A percentile compares a stretch with the other conserved stretches of the same genome.
These are phyloP conservation scores for Coturnix japonica DNA, from an alignment of 2,113 vertebrate species.

Conservation along the genomic window DNA sequence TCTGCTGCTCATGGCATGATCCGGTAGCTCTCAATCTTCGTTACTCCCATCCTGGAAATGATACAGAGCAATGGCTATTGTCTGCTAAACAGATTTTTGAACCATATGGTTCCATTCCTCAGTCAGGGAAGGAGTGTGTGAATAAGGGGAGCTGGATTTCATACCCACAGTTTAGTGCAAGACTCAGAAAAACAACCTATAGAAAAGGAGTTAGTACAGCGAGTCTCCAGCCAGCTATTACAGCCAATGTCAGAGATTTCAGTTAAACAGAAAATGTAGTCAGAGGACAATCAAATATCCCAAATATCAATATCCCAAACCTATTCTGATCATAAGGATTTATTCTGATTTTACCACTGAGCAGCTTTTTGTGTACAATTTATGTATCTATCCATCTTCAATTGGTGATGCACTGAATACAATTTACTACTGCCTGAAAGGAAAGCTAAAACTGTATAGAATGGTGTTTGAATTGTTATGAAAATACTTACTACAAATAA, in stretches of 20 bases:
- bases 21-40: not conserved
- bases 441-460: not conserved
- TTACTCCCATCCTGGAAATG: not conserved
- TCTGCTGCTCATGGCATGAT: not conserved
- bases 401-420: not conserved
- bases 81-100: not conserved
- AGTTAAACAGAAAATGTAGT: not conserved
- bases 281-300: not conserved
- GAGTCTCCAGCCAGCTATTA: not conserved
- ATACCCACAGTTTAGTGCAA: not conserved
- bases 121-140: not conserved
- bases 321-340: not conserved
- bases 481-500: not conserved
- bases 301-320: not conserved
- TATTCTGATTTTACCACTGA: not conserved
- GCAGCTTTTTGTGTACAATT: not conserved
- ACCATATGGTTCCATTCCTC: not conserved
- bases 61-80: not conserved
- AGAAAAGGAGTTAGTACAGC: not conserved
- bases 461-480: not conserved
- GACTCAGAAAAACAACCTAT: not conserved
- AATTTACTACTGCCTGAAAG: not conserved
- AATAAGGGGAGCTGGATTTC: not conserved
- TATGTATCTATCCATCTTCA: not conserved
- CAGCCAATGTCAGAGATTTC: not conserved